These are phyloP conservation scores for Nomada lathburiana DNA, from an alignment of 2,888 invertebrate species.

Conservation along the genomic window DNA sequence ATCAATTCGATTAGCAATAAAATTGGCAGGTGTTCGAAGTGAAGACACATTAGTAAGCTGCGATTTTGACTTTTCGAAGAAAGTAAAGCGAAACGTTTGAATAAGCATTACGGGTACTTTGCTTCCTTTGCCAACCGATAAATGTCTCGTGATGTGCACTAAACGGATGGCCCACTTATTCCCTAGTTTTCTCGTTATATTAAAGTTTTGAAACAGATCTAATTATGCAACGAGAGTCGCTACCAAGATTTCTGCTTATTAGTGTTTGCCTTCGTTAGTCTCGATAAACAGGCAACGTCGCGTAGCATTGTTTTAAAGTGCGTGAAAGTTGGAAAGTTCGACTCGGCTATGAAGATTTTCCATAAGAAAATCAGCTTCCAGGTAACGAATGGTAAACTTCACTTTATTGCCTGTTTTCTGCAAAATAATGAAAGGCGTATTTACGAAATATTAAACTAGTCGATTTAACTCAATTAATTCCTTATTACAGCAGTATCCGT, in stretches of 20 bases:
- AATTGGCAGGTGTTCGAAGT: neutral
- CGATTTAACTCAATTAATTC: neutral
- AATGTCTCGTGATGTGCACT: slow-evolving; percentile 27
- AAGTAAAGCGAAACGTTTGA: neutral
- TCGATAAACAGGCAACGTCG: slow-evolving; percentile 50
- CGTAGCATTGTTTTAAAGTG: slow-evolving; percentile 46
- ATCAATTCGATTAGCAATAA: too few species aligned
- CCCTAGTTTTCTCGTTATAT: slow-evolving; percentile 58
- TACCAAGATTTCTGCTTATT: slow-evolving; percentile 60
- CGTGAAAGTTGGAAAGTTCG: slow-evolving; percentile 20
- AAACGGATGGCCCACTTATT: slow-evolving; percentile 45
- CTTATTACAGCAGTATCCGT: neutral
- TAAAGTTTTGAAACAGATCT: slow-evolving; percentile 50
- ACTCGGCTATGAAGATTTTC: slow-evolving; percentile 16
- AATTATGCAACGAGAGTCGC: slow-evolving; percentile 48
- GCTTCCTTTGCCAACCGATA: slow-evolving; percentile 27
- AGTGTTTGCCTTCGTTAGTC: slow-evolving; percentile 52
- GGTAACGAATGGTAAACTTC: slow-evolving; percentile 18
- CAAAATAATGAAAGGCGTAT: neutral
- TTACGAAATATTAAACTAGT: neutral
- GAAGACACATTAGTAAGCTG: neutral
- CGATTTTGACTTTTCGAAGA: neutral
- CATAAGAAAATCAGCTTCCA: slow-evolving; percentile 28
- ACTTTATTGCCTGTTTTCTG: neutral
- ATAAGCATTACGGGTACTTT: neutral